Evolutionary conservation across 2,888 invertebrate genomes (phyloP), one percentile per base, ranked within the genome.

Genomic region (Biston stratarius): DNA sequence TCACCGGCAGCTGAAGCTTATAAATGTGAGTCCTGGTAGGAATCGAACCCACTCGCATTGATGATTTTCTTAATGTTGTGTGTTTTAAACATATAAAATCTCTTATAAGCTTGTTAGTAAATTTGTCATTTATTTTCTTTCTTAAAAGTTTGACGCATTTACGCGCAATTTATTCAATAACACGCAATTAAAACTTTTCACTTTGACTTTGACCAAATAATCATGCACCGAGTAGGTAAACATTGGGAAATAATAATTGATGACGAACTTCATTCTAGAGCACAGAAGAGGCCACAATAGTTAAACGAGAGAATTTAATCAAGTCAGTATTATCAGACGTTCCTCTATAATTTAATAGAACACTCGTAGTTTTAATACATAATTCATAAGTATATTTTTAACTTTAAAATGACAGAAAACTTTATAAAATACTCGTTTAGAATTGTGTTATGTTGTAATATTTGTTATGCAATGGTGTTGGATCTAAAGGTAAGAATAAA

Each of bases 301-400:
- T 57, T 24, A 52, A n/a, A 49, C 63, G 49, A 49, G 45, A 62
- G 61, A 68, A 42, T 64, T 49, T 65, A 55, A 64, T 55, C 62
- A 38, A 44, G 40, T 40, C 69, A 63, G 65, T 69, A 69, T 65
- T 69, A 65, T 63, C 62, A 48, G 42, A 57, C 56, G 67, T 63
- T 63, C 59, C 63, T 48, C 49, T 53, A 56, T 60, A 45, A 61
- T 56, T 38, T 14, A 52, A 14, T 14, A 9, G 11, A 15, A 40
- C 9, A 52, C 34, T 51, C 10, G 48, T 56, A n/a, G 15, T 42
- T 49, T n/a, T 51, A 48, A 44, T 45, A 9, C 11, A 7, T 53
- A 34, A 7, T n/a, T 55, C 38, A 48, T 45, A 9, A 14, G 7
- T 5, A 55, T 52, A 51, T 48, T 45, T 48, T 61, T 47, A 42